Percentiles rank a stretch among this genome's conserved stretches.
phyloP scores from a whole-genome alignment of 1,140 invertebrate genomes.

The Drosophila melanica region DNA sequence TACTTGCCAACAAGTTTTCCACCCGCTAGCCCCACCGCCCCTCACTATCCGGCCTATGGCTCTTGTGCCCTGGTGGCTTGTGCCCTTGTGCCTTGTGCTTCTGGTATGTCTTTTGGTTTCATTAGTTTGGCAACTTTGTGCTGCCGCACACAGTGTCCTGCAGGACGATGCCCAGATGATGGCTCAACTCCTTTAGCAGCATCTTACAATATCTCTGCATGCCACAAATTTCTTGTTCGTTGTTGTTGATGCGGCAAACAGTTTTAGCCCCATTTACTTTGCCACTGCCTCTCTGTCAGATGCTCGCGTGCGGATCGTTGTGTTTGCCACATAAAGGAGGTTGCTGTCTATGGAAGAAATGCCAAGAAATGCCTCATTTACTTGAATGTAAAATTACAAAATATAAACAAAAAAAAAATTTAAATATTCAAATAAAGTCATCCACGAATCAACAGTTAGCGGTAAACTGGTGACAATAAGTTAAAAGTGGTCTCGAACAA shows the following conservation, averaged over 20 bases:
- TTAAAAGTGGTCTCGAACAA: too few species aligned
- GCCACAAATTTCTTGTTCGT: conserved; percentile 47
- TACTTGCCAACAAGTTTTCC: conserved; percentile 6
- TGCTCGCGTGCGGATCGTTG: too few species aligned
- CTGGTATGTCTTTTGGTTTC: conserved; percentile 23
- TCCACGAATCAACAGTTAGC: too few species aligned
- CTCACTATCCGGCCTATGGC: not conserved
- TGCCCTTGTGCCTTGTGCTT: conserved; percentile 4
- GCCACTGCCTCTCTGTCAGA: not conserved
- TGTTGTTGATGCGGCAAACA: conserved; percentile 63
- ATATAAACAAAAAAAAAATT: too few species aligned
- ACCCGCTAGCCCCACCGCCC: not conserved
- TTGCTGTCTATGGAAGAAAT: too few species aligned
- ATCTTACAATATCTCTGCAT: conserved; percentile 33
- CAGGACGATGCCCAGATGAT: not conserved
- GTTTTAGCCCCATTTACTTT: conserved; percentile 40
- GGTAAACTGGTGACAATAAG: too few species aligned
- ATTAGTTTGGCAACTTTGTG: conserved; percentile 33
- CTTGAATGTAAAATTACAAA: too few species aligned
- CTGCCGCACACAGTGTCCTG: conserved; percentile 26
- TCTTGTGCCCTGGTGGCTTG: not conserved
- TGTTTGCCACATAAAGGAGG: too few species aligned
- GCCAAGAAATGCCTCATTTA: too few species aligned
- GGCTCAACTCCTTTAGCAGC: conserved; percentile 48
- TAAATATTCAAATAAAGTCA: too few species aligned